phyloP scores from a whole-genome alignment of 2,888 invertebrate species.

The Orthonychiurus folsomi region DNA sequence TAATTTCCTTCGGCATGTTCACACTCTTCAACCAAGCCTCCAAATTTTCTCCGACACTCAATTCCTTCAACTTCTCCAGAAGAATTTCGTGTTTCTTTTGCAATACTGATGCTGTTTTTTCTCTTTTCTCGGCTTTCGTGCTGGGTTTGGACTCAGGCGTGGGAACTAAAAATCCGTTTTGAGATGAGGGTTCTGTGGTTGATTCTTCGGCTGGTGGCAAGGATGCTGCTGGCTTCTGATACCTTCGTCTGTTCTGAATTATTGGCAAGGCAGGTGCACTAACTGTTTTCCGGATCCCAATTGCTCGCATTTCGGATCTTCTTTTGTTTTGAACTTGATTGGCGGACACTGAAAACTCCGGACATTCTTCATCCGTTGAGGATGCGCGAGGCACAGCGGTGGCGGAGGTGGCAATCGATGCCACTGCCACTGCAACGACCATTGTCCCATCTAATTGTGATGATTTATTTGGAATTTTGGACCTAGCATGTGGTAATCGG shows the following conservation, averaged over 20 bases:
- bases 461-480: neutral
- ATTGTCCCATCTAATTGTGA: neutral
- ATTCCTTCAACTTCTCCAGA: constrained; percentile 20
- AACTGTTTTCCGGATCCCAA: no score
- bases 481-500: neutral
- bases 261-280: neutral
- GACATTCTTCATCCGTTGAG: neutral
- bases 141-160: neutral
- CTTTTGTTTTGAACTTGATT: neutral
- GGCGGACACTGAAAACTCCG: no score
- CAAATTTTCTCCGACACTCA: constrained; percentile 23
- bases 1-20: constrained; percentile 20
- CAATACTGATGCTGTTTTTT: neutral
- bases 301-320: no score
- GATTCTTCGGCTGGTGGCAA: neutral
- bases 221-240: neutral
- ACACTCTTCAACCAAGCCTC: constrained; percentile 26
- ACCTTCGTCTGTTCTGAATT: neutral
- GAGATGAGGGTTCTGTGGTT: neutral
- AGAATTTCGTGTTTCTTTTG: constrained; percentile 5
- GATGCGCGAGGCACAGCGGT: neutral
- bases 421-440: neutral
- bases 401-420: neutral
- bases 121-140: no score
- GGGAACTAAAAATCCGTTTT: neutral